Base-by-base conservation (phyloP, 2,113 vertebrate species). In the Chaetops frenatus region DNA sequence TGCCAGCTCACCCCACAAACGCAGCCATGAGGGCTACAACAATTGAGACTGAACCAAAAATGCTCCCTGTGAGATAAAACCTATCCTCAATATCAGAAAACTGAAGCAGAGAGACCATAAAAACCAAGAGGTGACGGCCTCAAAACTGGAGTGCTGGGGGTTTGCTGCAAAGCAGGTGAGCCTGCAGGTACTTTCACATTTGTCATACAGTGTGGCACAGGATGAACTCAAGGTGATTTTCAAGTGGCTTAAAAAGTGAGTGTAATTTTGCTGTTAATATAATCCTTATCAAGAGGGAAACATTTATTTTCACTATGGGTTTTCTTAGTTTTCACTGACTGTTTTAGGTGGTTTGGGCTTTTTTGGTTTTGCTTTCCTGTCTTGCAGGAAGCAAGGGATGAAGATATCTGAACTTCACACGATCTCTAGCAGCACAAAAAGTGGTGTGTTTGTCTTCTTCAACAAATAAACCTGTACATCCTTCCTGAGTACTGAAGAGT, bases 201-300 rank as follows among this genome's bases (percentile, higher is more conserved):
- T 18, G 28, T 3, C 12, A 2, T 0, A 7, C 38, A 22, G 24
- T 1, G 18, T 11, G 23, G 70, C n/a, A 38, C 35, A 11, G 10
- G 1, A 42, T 35, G 20, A 80, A 78, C 33, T 53, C 65, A 25
- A 54, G n/a, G 45, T 27, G 25, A 56, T 48, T 81, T 77, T 36
- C 17, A 83, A 76, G 36, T 11, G 20, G 50, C 21, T 73, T 65
- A 21, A 83, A 86, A 70, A 83, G 31, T 12, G 45, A 56, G 29
- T 2, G 12, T 22, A 35, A 42, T 35, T 69, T 35, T 74, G 51
- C 60, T 74, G 24, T 36, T 86, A 50, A 48, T 45, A 45, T 31
- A 73, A 78, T 35, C 56, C 50, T 57, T 62, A 78, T 42, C 42
- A 85, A 50, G 29, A 79, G 51, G 51, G 24, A 50, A 87, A 83